Evolutionary conservation across 2,888 invertebrate species (phyloP).

Genomic region (Sesia apiformis): DNA sequence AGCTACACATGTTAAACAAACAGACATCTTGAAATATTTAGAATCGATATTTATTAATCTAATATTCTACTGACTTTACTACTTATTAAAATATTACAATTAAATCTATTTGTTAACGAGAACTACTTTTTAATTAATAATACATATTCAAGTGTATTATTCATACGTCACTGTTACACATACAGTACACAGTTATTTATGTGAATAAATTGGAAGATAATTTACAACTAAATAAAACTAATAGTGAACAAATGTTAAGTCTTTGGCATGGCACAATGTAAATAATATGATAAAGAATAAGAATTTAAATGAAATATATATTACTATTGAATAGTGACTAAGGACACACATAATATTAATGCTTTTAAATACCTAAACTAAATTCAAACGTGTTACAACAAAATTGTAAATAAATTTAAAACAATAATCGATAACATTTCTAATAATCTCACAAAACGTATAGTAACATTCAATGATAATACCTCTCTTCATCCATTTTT

Average conservation of each 20-base stretch:
- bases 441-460: conserved; percentile 41
- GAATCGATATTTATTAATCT: conserved; percentile 72
- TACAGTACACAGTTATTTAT: background rate
- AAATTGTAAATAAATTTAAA: conserved; percentile 27
- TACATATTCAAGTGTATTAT: conserved; percentile 27
- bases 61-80: conserved; percentile 56
- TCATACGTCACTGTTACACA: conserved; percentile 2
- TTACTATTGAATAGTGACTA: conserved; percentile 33
- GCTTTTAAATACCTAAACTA: conserved; percentile 32
- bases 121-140: conserved; percentile 36
- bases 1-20: conserved; percentile 74
- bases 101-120: conserved; percentile 64
- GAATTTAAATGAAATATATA: conserved; percentile 27
- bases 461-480: conserved; percentile 65
- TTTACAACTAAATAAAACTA: conserved; percentile 45
- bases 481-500: conserved; percentile 16
- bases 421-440: conserved; percentile 24
- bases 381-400: conserved; percentile 33
- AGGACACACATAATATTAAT: conserved; percentile 33
- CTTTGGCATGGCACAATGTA: conserved; percentile 47
- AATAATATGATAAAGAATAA: conserved; percentile 42
- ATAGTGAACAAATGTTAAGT: conserved; percentile 48
- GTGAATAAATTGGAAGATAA: background rate
- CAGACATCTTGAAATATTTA: conserved; percentile 68
- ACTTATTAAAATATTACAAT: conserved; percentile 66